Evolutionary conservation across 2,888 invertebrate species (phyloP), one percentile per base, ranked within the genome.

Genomic region (Chaetoderma sp.): DNA sequence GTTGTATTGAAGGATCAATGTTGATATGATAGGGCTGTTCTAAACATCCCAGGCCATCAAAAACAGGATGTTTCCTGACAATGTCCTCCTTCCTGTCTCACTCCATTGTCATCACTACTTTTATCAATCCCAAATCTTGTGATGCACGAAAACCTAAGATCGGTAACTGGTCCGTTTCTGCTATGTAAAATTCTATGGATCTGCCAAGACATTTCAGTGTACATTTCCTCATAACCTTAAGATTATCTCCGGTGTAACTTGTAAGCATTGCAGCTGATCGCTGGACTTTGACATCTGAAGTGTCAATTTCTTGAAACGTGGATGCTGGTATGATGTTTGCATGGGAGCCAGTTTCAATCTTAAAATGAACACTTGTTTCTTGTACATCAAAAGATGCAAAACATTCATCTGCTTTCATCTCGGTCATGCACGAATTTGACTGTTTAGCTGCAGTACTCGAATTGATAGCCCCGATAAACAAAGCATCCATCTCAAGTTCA

Each of bases 1-100:
- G 61, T 10, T 33, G 23, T 8, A 52, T 58, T n/a, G 27, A 27
- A 52, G 54, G 33, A 2, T 54, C 54, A 10, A 54, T 54, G 30
- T 54, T 3, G n/a, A 54, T 52, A 16, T 52, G 25, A 28, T 52
- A 52, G 10, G 54, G 28, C 16, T 16, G 27, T 28, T 28, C 28
- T 30, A 54, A 30, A 54, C 21, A n/a, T n/a, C n/a, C n/a, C n/a
- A n/a, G n/a, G n/a, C n/a, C n/a, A n/a, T n/a, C n/a, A n/a, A n/a
- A n/a, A n/a, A n/a, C n/a, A n/a, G n/a, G n/a, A n/a, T n/a, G n/a
- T n/a, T n/a, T n/a, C n/a, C n/a, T n/a, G n/a, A n/a, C n/a, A n/a
- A n/a, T n/a, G n/a, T n/a, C n/a, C n/a, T n/a, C n/a, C n/a, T n/a
- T n/a, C n/a, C n/a, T n/a, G n/a, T n/a, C n/a, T n/a, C n/a, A n/a